phyloP scores from a whole-genome alignment of 2,113 vertebrate species.

The Willisornis vidua region DNA sequence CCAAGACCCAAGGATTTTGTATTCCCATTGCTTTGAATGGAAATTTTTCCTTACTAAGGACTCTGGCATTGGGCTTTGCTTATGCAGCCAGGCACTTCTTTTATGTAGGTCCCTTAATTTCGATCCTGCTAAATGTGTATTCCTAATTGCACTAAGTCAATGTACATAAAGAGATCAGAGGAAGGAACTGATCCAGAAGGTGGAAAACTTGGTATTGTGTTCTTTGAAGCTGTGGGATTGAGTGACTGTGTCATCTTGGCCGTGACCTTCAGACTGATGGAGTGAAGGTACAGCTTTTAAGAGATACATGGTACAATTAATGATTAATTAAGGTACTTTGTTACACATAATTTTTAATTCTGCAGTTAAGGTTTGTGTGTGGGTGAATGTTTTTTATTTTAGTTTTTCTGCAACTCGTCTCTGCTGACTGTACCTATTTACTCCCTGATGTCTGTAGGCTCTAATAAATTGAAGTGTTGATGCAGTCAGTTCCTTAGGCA shows the following conservation, averaged over 20 bases:
- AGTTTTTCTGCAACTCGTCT: constrained; percentile 52
- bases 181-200: not conserved
- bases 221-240: constrained; percentile 27
- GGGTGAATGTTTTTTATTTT: constrained; percentile 66
- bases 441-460: constrained; percentile 73
- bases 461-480: constrained; percentile 71
- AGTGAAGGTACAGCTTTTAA: constrained; percentile 11
- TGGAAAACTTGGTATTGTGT: not conserved
- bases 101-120: constrained; percentile 3
- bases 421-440: constrained; percentile 65
- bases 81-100: not conserved
- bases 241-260: constrained; percentile 20
- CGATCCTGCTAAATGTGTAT: not conserved
- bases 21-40: not conserved
- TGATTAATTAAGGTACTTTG: constrained; percentile 56
- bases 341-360: constrained; percentile 52
- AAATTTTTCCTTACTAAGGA: not conserved
- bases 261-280: constrained; percentile 22
- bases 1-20: not conserved
- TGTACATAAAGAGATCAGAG: constrained; percentile 43
- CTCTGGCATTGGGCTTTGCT: not conserved
- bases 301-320: not conserved
- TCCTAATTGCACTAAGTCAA: constrained; percentile 32
- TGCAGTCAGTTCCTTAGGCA: constrained; percentile 71
- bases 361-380: constrained; percentile 34